Evolutionary conservation across 2,888 invertebrate genomes (phyloP).

Genomic region (Caenorhabditis afra): DNA sequence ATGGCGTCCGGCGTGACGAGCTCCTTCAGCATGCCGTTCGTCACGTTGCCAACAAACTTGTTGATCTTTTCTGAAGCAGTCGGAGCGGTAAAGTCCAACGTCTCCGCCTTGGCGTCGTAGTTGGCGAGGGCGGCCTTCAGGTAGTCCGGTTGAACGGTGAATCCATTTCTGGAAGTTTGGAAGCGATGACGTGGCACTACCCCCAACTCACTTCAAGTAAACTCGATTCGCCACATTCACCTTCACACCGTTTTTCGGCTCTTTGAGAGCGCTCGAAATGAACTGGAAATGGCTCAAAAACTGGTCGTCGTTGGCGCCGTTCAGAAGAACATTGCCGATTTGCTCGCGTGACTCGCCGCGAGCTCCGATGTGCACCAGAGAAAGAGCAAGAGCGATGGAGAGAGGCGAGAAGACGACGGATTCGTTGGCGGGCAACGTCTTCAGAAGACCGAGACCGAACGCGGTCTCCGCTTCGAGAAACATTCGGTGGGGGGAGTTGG

Average conservation of each 20-base stretch:
- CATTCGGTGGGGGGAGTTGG: too few relatives aligned
- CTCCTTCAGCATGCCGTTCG: conserved; percentile 89
- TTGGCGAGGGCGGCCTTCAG: conserved; percentile 1
- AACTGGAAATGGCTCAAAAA: conserved; percentile 52
- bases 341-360: conserved; percentile 30
- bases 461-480: conserved; percentile 38
- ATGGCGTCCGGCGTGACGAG: conserved; percentile 84
- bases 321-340: conserved; percentile 35
- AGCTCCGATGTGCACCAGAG: conserved; percentile 46
- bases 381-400: conserved; percentile 47
- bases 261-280: conserved; percentile 30
- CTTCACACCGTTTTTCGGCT: conserved; percentile 33
- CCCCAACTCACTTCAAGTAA: conserved; percentile 35
- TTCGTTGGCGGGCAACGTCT: conserved; percentile 38
- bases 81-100: conserved; percentile 15
- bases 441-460: conserved; percentile 52
- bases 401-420: conserved; percentile 48
- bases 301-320: conserved; percentile 56
- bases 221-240: conserved; percentile 43
- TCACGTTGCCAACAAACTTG: conserved; percentile 88
- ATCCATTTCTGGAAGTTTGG: conserved; percentile 16
- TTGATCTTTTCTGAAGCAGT: conserved; percentile 85
- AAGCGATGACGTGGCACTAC: not conserved
- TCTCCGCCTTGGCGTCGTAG: conserved; percentile 38
- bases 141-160: conserved; percentile 12